phyloP scores from a whole-genome alignment of 2,113 vertebrate genomes.

The Excalfactoria chinensis region DNA sequence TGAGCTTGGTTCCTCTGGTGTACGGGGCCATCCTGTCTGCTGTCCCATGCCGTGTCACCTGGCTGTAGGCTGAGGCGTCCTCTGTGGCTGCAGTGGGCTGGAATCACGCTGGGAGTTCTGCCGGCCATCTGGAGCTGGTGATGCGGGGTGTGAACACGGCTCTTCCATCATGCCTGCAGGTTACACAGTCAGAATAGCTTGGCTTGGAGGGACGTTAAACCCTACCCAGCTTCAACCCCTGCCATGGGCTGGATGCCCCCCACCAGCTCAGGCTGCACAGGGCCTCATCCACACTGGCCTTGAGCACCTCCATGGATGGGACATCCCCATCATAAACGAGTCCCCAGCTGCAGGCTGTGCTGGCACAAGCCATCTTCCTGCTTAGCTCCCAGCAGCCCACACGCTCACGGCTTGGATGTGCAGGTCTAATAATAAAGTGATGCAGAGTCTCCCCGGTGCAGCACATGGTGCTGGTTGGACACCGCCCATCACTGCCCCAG shows the following conservation, averaged over 20 bases:
- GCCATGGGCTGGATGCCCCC: too few relatives aligned
- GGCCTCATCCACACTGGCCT: not conserved
- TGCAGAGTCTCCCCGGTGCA: not conserved
- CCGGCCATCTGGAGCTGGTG: slow-evolving; percentile 28
- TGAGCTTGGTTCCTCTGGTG: not conserved
- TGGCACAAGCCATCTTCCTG: not conserved
- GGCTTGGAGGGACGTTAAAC: too few relatives aligned
- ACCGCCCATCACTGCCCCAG: rapidly evolving
- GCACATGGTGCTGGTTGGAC: not conserved
- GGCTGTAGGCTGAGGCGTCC: not conserved
- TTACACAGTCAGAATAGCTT: not conserved
- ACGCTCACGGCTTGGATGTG: not conserved
- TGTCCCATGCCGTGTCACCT: rapidly evolving
- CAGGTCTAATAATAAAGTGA: not conserved
- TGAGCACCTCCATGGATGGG: not conserved
- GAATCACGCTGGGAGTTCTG: not conserved
- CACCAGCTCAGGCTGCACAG: not conserved
- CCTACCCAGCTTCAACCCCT: too few relatives aligned
- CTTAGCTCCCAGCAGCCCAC: not conserved
- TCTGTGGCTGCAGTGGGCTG: not conserved
- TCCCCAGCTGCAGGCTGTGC: rapidly evolving
- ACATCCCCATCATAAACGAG: not conserved
- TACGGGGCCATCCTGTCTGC: rapidly evolving
- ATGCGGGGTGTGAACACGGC: slow-evolving; percentile 20
- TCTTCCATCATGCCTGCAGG: not conserved